Evolutionary conservation across 2,888 invertebrate species (phyloP).

Genomic region (Brachypalpus laphriformis): DNA sequence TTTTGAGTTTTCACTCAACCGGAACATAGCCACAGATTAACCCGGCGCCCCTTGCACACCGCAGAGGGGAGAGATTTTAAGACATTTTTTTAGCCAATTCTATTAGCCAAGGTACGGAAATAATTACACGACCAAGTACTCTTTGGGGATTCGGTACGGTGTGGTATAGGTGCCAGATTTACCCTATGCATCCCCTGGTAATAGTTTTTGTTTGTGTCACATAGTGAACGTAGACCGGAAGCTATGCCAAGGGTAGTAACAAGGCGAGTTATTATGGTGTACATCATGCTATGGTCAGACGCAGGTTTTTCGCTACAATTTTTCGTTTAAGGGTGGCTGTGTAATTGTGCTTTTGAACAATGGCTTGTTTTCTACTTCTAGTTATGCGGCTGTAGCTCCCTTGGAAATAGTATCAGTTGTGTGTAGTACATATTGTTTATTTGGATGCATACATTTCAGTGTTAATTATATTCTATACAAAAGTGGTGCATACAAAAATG

Average conservation of each 20-base stretch:
- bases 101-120: slow-evolving; percentile 63
- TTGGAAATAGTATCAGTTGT: slow-evolving; percentile 24
- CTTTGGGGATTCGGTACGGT: too few relatives aligned
- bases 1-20: slow-evolving; percentile 62
- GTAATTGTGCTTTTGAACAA: slow-evolving; percentile 55
- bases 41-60: slow-evolving; percentile 56
- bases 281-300: slow-evolving; percentile 65
- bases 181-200: not conserved
- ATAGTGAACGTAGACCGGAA: slow-evolving; percentile 50
- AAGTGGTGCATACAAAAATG: slow-evolving; percentile 55
- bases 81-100: slow-evolving; percentile 58
- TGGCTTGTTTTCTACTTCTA: slow-evolving; percentile 47
- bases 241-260: slow-evolving; percentile 60
- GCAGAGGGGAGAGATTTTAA: slow-evolving; percentile 36
- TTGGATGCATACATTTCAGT: slow-evolving; percentile 51
- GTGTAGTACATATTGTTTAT: not conserved
- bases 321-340: slow-evolving; percentile 43
- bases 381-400: slow-evolving; percentile 12
- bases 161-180: slow-evolving; percentile 31
- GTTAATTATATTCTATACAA: slow-evolving; percentile 66
- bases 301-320: slow-evolving; percentile 60
- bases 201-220: slow-evolving; percentile 38
- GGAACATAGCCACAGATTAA: slow-evolving; percentile 69
- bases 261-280: slow-evolving; percentile 56
- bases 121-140: slow-evolving; percentile 59